Evolutionary conservation across 2,888 invertebrate species (phyloP), one percentile per base, ranked within the genome.

Genomic region (Dioctria linearis): DNA sequence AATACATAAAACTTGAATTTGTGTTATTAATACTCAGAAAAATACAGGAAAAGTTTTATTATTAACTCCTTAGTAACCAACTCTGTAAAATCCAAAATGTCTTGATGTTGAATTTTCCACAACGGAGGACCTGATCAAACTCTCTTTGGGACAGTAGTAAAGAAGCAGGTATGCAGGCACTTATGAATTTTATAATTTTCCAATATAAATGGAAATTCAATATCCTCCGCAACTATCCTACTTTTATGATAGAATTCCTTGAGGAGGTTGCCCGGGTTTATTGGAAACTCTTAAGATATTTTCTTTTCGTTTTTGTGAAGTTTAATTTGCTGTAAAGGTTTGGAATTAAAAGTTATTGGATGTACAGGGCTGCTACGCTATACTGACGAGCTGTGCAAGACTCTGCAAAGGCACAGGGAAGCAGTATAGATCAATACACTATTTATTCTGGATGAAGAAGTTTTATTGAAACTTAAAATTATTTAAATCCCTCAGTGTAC

Each of bases 131-230:
- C 54, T 40, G 71, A 49, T 11, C 40, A 39, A 54, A 37, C 54
- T 51, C 25, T 25, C 25, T 25, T 25, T 25, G 25, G 25, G 25
- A 25, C 25, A 25, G 25, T 25, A 25, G 25, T 25, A 25, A 13
- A 71, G 25, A 37, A 71, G 13, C 37, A 40, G 6, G 49, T 51
- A 54, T 43, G 54, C 39, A 54, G 71, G 71, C 51, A 39, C 78
- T 81, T 78, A 81, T 81, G 80, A 78, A 78, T 78, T 81, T 78
- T 73, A 78, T 81, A 81, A 81, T 81, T 81, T 80, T 81, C 78
- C 80, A 81, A 81, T 81, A 78, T 81, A 81, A 81, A 81, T 81
- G 80, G 80, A 81, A 81, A 81, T 81, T 81, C 80, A 78, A 81
- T 81, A 69, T 71, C 40, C 78, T 67, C 69, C 25, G 25, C 25